These are phyloP conservation scores for Podargus strigoides DNA, from an alignment of 2,797 vertebrate species.

Conservation along the genomic window DNA sequence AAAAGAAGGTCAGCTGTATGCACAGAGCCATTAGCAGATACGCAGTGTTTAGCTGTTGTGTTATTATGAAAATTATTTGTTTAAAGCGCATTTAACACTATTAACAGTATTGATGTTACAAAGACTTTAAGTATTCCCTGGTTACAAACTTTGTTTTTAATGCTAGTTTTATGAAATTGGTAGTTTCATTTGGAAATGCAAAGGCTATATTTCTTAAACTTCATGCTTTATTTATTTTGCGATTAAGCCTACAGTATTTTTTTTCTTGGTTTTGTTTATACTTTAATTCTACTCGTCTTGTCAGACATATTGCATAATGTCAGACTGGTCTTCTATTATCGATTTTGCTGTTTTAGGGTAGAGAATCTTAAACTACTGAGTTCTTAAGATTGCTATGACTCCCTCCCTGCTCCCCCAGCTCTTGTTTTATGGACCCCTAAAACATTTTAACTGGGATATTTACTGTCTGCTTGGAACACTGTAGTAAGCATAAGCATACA, in stretches of 20 bases:
- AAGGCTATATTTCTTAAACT: background rate
- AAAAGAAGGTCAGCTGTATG: background rate
- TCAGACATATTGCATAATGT: background rate
- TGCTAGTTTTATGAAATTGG: background rate
- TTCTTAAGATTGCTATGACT: background rate
- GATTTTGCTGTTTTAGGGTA: background rate
- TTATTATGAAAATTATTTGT: conserved; percentile 23
- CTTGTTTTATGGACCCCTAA: background rate
- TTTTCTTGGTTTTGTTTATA: background rate
- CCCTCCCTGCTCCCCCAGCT: background rate
- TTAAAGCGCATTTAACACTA: conserved; percentile 21
- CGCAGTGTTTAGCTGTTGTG: background rate
- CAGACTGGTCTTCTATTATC: background rate
- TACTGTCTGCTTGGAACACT: background rate
- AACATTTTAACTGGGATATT: background rate
- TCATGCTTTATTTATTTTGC: background rate
- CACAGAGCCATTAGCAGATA: background rate
- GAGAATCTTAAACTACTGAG: background rate
- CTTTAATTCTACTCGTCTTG: background rate
- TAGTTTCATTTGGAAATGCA: background rate
- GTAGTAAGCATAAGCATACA: background rate
- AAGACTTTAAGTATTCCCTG: background rate
- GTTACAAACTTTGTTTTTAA: background rate
- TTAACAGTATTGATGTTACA: background rate
- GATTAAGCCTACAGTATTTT: background rate